These are phyloP conservation scores for Dendrocopos noguchii DNA, from an alignment of 2,113 vertebrate genomes.

Conservation along the genomic window DNA sequence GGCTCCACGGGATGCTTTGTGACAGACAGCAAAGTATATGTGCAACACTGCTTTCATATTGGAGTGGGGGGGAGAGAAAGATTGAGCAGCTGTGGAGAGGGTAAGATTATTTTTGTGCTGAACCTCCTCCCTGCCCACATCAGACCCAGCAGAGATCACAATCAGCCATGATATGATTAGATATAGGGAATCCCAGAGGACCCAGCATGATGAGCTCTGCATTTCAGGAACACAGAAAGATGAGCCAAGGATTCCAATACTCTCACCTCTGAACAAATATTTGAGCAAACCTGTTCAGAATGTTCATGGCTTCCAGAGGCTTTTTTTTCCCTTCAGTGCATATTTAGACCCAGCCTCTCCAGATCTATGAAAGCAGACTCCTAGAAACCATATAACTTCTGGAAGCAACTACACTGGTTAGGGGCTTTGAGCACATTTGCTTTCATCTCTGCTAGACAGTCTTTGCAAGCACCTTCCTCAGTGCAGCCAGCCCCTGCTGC, in stretches of 20 bases:
- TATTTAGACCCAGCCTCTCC: neutral
- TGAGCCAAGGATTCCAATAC: neutral
- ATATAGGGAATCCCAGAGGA: neutral
- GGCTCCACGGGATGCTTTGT: neutral
- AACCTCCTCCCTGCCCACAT: neutral
- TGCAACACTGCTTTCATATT: neutral
- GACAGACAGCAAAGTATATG: neutral
- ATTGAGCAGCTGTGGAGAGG: neutral
- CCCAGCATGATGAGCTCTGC: neutral
- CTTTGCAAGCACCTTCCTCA: rapidly evolving
- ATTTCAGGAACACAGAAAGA: neutral
- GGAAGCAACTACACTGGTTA: neutral
- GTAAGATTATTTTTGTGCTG: neutral
- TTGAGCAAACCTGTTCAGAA: neutral
- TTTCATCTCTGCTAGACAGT: neutral
- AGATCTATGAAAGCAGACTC: neutral
- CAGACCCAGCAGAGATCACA: neutral
- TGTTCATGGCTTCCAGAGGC: neutral
- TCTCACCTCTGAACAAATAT: neutral
- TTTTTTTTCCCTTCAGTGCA: neutral
- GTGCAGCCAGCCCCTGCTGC: rapidly evolving
- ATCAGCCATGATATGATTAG: neutral
- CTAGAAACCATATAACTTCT: neutral
- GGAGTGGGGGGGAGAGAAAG: neutral
- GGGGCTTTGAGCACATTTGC: neutral